These are phyloP conservation scores for Noturus placidus DNA, from an alignment of 2,113 vertebrate genomes.

Conservation along the genomic window DNA sequence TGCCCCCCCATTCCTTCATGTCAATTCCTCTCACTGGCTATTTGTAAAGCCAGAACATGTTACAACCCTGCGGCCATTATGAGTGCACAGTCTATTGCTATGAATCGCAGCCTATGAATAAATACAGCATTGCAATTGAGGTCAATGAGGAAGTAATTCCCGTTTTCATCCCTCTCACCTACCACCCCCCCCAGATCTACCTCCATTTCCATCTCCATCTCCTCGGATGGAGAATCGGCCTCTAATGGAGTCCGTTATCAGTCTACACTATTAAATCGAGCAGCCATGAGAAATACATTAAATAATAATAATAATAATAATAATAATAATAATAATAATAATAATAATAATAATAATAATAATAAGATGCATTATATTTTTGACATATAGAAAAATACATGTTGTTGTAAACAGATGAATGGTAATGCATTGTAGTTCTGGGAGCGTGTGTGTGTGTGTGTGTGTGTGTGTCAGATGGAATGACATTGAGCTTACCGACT, in stretches of 20 bases:
- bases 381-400: not conserved
- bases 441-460: constrained; percentile 35
- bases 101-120: not conserved
- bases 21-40: not conserved
- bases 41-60: constrained; percentile 5
- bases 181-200: constrained; percentile 17
- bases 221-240: constrained; percentile 53
- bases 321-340: not conserved
- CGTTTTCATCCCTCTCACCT: constrained; percentile 13
- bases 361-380: not conserved
- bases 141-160: constrained; percentile 60
- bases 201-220: constrained; percentile 12
- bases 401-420: not conserved
- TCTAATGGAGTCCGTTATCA: constrained; percentile 60
- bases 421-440: constrained; percentile 41
- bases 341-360: not conserved
- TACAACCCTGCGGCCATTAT: not conserved
- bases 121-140: constrained; percentile 59
- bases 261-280: constrained; percentile 34
- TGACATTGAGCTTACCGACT: constrained; percentile 65
- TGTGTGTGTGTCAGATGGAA: constrained; percentile 46
- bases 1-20: not conserved
- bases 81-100: constrained; percentile 30
- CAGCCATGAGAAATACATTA: not conserved
- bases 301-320: not conserved